Evolutionary conservation across 2,113 vertebrate genomes (phyloP).

Genomic region (Butorides virescens): DNA sequence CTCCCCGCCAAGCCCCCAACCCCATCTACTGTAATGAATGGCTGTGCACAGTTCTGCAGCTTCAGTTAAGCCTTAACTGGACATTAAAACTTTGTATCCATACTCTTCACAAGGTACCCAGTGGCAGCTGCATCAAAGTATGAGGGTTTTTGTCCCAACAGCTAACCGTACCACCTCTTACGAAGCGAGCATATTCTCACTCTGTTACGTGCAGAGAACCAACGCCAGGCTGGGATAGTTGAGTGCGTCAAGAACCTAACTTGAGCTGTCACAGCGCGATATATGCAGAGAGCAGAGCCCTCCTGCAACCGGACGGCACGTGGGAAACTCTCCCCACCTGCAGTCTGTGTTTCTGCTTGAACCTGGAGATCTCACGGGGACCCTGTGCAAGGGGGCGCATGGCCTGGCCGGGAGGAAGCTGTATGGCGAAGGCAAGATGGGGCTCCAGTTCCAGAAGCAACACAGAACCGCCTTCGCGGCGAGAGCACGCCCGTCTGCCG

Average conservation of each 20-base stretch:
- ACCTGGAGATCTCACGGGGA: not conserved
- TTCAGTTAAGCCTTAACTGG: not conserved
- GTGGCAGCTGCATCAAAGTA: not conserved
- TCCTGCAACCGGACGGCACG: rapidly evolving
- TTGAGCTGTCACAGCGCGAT: not conserved
- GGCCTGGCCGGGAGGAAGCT: not conserved
- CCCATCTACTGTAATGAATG: not conserved
- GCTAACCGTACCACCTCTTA: too few species aligned
- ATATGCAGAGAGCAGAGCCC: not conserved
- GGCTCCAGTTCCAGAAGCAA: not conserved
- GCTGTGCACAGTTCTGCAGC: not conserved
- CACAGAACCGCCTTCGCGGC: not conserved
- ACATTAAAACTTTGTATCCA: not conserved
- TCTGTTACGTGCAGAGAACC: rapidly evolving
- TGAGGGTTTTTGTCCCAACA: not conserved
- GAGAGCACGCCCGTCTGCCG: not conserved
- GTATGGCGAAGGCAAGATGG: not conserved
- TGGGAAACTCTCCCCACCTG: not conserved
- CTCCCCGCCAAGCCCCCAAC: not conserved
- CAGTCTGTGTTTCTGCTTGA: not conserved
- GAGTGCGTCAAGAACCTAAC: not conserved
- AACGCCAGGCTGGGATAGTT: not conserved
- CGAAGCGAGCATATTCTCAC: not conserved
- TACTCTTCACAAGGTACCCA: not conserved
- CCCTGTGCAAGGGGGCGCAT: too few species aligned